Evolutionary conservation across 1,140 invertebrate genomes (phyloP), one percentile per base, ranked within the genome.

Genomic region (Argopecten irradians): DNA sequence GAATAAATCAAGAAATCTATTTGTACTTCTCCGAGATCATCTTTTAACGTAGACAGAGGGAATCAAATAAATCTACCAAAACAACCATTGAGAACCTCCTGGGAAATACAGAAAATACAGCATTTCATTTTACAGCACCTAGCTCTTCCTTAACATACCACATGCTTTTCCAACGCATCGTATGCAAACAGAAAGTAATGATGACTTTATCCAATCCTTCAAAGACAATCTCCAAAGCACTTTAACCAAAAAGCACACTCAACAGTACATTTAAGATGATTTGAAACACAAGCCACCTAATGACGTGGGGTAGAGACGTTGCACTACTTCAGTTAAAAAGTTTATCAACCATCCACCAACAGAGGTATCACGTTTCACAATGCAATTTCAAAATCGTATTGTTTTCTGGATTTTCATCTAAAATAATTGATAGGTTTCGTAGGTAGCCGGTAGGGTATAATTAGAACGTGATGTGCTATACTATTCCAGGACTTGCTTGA

Each of bases 61-160:
- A 71, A 71, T 28, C 55, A 71, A 71, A 71, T 71, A 71, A 71
- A 71, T 71, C 55, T 71, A n/a, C 55, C 55, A 28, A 28, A 28
- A 5, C 55, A 71, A 11, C n/a, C 55, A 71, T 71, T 71, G 55
- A 28, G 28, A n/a, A 0, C 55, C 19, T 28, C n/a, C 0, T 28
- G 55, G 55, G 55, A 71, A 55, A 71, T 71, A 28, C 1, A 71
- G 28, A n/a, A 3, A 71, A 71, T 71, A 28, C 55, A 28, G 55
- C 55, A 71, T 71, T 71, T 71, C n/a, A 71, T 71, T n/a, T 71
- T 71, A 71, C 55, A 71, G 22, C 55, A 71, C n/a, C 55, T 71
- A 3, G 1, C 28, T 71, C n/a, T 71, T 71, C n/a, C 28, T 0
- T 71, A 16, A 71, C 55, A 71, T 71, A 11, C n/a, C 22, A 16